Evolutionary conservation across 2,797 vertebrate species (phyloP).

Genomic region (Anguilla marmorata): DNA sequence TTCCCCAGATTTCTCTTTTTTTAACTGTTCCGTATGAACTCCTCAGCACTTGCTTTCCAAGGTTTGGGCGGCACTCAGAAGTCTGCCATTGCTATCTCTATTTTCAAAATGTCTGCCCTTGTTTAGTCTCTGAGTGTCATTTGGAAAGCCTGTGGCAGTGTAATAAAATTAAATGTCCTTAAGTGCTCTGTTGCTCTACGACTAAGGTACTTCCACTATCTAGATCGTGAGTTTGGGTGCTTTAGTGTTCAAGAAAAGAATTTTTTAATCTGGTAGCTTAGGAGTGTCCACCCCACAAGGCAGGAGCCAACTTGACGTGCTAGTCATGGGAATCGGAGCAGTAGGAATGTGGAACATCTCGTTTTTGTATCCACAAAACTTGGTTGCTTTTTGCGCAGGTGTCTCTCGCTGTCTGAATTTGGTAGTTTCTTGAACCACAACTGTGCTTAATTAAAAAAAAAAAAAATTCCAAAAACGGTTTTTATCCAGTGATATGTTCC

Average conservation of each 20-base stretch:
- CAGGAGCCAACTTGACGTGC: background rate
- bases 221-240: background rate
- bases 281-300: background rate
- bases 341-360: slow-evolving; percentile 21
- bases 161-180: background rate
- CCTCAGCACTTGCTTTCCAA: background rate
- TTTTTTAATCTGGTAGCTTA: background rate
- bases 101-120: background rate
- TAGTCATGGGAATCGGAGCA: background rate
- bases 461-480: background rate
- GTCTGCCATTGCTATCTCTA: background rate
- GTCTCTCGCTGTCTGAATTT: background rate
- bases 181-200: background rate
- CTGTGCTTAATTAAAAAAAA: background rate
- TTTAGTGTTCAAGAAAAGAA: background rate
- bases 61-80: slow-evolving; percentile 1
- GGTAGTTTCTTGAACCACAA: background rate
- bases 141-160: slow-evolving; percentile 11
- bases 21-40: background rate
- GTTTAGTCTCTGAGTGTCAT: slow-evolving; percentile 1
- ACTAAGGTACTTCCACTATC: background rate
- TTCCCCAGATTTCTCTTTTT: too few relatives aligned
- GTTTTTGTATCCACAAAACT: slow-evolving; percentile 7
- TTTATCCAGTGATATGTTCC: background rate
- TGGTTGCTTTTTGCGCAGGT: background rate